phyloP scores from a whole-genome alignment of 2,888 invertebrate species.

The Apantesis nais region DNA sequence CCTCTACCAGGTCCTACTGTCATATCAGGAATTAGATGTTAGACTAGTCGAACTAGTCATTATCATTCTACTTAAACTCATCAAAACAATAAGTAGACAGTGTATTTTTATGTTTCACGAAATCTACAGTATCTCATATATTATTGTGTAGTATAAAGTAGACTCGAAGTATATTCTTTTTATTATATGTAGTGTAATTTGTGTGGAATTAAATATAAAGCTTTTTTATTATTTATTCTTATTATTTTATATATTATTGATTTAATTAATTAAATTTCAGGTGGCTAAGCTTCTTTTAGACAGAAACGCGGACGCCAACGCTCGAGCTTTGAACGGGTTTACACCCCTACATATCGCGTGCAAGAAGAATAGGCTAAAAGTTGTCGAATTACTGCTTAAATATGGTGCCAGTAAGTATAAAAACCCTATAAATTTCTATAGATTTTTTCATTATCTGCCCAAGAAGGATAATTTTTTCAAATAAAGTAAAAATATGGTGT shows the following conservation, averaged over 20 bases:
- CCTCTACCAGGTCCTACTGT: too few relatives aligned
- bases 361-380: constrained; percentile 98
- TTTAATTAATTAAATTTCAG: constrained; percentile 68
- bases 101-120: too few relatives aligned
- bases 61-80: not conserved
- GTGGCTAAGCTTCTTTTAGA: constrained; percentile 97
- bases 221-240: too few relatives aligned
- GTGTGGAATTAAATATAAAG: too few relatives aligned
- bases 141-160: too few relatives aligned
- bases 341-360: constrained; percentile 99
- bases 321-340: constrained; percentile 98
- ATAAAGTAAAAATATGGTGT: too few relatives aligned
- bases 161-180: too few relatives aligned
- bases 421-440: not conserved
- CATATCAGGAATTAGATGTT: too few relatives aligned
- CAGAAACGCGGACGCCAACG: constrained; percentile 98
- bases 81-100: not conserved
- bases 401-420: constrained; percentile 92
- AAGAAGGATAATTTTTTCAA: not conserved
- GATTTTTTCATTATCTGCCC: too few relatives aligned
- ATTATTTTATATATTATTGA: not conserved
- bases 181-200: too few relatives aligned
- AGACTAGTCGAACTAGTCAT: not conserved
- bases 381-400: constrained; percentile 97
- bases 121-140: too few relatives aligned